Evolutionary conservation across 2,888 invertebrate genomes (phyloP), one percentile per base, ranked within the genome.

Genomic region (Hesperia comma): DNA sequence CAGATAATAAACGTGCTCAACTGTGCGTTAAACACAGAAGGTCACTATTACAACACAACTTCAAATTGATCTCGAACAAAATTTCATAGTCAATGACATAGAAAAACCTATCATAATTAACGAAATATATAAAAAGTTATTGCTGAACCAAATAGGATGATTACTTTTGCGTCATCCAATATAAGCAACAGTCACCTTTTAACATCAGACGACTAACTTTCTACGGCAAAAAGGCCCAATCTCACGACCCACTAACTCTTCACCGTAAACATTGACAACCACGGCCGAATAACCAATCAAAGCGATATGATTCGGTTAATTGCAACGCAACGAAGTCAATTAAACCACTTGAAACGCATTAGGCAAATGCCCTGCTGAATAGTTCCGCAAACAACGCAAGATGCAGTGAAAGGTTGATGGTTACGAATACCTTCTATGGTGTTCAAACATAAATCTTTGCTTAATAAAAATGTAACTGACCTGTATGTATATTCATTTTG

Each of bases 271-370:
- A 46, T 46, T 46, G 43, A 7, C 19, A 0, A 19, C 6, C 46
- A 46, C 49, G 19, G 19, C 14, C 8, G 14, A 51, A 14, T 26
- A 5, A 26, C 51, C 14, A 26, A 51, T 26, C 51, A 51, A 51
- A 51, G 14, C 26, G 51, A 49, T 49, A 49, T 49, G 49, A 51
- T 26, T 51, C 51, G 51, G 51, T 51, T 51, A 21, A 26, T 14
- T 51, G 26, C 14, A 5, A 17, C 14, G 51, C 21, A 51, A 51
- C 51, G 14, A 26, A 26, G 21, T 51, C 14, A 51, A 51, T 51
- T 51, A 17, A 8, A 26, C 14, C 26, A 51, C 26, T 51, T 26
- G 51, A 51, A 51, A 51, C 26, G 14, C 51, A 51, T 51, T 51
- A 21, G 21, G 21, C 26, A 26, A 51, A 14, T 51, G 26, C 26